Percentiles rank a stretch among this genome's conserved stretches.
These are phyloP conservation scores for Corydoras maculifer DNA, from an alignment of 2,113 vertebrate genomes.

Conservation along the genomic window DNA sequence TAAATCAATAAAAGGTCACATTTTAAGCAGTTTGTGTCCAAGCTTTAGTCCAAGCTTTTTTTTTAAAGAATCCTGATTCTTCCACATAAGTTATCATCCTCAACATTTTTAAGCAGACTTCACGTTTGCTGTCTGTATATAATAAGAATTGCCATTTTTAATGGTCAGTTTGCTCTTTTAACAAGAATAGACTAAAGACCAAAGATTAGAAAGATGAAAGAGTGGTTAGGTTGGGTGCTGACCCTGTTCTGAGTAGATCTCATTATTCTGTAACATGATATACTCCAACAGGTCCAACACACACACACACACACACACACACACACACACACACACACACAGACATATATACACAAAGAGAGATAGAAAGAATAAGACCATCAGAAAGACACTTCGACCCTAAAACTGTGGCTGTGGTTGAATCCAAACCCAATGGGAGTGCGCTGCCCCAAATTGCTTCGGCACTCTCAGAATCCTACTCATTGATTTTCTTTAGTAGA, in stretches of 20 bases:
- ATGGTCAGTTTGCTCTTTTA: constrained; percentile 30
- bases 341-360: too few species aligned
- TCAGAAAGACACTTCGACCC: constrained; percentile 55
- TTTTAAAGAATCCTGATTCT: too few species aligned
- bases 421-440: constrained; percentile 73
- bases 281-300: constrained; percentile 69
- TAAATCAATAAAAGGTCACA: too few species aligned
- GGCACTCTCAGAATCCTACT: constrained; percentile 72
- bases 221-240: constrained; percentile 46
- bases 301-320: constrained; percentile 33
- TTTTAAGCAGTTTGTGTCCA: too few species aligned
- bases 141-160: constrained; percentile 1
- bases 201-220: constrained; percentile 51
- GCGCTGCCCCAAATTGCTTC: constrained; percentile 72
- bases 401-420: constrained; percentile 54
- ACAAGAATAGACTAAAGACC: constrained; percentile 40
- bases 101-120: too few species aligned
- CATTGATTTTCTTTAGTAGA: constrained; percentile 73
- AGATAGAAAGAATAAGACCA: constrained; percentile 26
- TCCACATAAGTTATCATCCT: too few species aligned
- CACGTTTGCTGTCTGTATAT: too few species aligned
- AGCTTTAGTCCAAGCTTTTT: too few species aligned
- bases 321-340: constrained; percentile 41
- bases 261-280: constrained; percentile 64
- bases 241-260: constrained; percentile 21